Evolutionary conservation across 2,113 vertebrate genomes (phyloP), one percentile per base, ranked within the genome.

Genomic region (Podarcis cretensis): DNA sequence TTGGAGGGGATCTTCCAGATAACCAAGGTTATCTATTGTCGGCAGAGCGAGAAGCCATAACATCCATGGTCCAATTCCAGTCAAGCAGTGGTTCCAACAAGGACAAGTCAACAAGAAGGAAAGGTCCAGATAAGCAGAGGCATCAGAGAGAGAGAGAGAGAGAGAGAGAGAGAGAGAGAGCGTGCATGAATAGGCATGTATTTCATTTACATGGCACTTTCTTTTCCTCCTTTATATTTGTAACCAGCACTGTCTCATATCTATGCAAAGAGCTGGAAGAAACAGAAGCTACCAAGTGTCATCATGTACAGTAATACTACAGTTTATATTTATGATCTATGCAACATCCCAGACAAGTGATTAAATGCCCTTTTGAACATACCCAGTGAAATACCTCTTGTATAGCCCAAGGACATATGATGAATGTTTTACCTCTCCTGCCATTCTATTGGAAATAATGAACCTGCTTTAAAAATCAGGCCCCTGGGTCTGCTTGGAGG

Each of bases 401-500:
- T 87, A 79, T 76, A 92, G 82, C 87, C 68, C 6, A 79, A 93
- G 77, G 90, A 91, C 21, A 89, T 77, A 92, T 69, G 79, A 30
- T 82, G 87, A 89, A 81, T 94, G 93, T 90, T 84, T 90, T 92
- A 92, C 43, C 84, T 66, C 59, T 91, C 93, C 86, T 94, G 77
- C n/a, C 91, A 92, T 78, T 74, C 78, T 92, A 78, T 76, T 85
- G 87, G 91, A 94, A 95, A 92, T 81, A 94, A 90, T 21, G 89
- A 94, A 90, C 79, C 81, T 91, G 57, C 84, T 92, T 81, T 89
- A 69, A 91, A 96, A 96, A 89, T 54, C 78, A 92, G 78, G 66
- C 30, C 81, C 84, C 88, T 80, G 81, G 86, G 69, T 92, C 75
- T 88, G 79, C 76, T 82, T 86, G 88, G 91, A 95, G 88, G 20